phyloP scores from a whole-genome alignment of 2,113 vertebrate genomes.

The Cavia aperea region DNA sequence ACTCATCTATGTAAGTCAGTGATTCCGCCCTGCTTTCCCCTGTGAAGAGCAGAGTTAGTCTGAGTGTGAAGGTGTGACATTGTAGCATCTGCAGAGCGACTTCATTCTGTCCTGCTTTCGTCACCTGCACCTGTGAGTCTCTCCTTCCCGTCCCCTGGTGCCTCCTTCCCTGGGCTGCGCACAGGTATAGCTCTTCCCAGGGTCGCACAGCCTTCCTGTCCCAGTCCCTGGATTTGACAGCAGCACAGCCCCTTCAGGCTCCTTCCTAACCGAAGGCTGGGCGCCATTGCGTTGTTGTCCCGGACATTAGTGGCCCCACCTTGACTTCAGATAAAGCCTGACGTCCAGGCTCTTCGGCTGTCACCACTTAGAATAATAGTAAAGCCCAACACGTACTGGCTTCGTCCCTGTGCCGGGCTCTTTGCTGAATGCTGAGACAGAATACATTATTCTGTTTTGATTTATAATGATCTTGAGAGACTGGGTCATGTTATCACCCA shows the following conservation, averaged over 20 bases:
- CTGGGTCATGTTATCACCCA: too few relatives aligned
- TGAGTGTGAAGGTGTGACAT: neutral
- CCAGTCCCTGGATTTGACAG: neutral
- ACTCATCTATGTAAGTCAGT: neutral
- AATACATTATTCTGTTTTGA: too few relatives aligned
- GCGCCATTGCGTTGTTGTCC: neutral
- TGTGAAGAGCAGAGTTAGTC: neutral
- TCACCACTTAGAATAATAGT: neutral
- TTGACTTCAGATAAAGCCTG: neutral
- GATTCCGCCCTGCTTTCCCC: neutral
- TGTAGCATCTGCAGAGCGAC: too few relatives aligned
- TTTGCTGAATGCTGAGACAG: neutral
- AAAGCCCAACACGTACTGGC: neutral
- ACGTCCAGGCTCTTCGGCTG: neutral
- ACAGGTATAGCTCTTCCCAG: neutral
- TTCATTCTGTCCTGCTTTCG: neutral
- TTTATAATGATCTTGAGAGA: neutral
- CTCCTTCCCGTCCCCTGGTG: accelerated
- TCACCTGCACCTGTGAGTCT: neutral
- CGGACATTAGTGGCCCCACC: neutral
- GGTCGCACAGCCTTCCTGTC: neutral
- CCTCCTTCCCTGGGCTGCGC: neutral
- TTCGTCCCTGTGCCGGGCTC: neutral
- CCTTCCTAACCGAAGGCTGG: neutral
- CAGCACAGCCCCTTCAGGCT: neutral